Base-by-base conservation (phyloP, 2,113 vertebrate species). In the Vulpes vulpes region DNA sequence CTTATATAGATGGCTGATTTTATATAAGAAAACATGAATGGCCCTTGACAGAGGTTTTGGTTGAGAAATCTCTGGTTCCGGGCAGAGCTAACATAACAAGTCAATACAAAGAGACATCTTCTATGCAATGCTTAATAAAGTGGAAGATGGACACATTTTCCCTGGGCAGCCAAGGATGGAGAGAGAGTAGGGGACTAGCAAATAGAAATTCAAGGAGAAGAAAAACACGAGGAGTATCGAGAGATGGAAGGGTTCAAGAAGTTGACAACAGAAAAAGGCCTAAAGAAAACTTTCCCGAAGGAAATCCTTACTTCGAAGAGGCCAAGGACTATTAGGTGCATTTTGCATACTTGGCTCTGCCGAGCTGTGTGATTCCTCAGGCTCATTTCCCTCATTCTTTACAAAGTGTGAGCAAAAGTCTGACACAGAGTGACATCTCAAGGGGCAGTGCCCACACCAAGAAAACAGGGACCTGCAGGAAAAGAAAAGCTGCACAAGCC, bases 281-380 rank as follows among this genome's bases (percentile, higher is more conserved):
- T 35, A 49, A 65, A 57, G 25, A 32, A 23, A 51, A 5, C 53
- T n/a, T 49, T 53, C 7, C 32, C 20, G 8, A 30, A 60, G 51
- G 11, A 79, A 53, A 30, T 14, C 25, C 3, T 51, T 25, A 9
- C 0, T 8, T 1, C 30, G 7, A 27, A 57, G 86, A 59, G 14
- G 15, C 3, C 5, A 3, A 20, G 2, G 19, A 11, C 22, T 4
- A 1, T 23, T 17, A 19, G 2, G 0, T 19, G 20, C 16, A 5
- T 25, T 96, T 51, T 8, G 12, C 19, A 69, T 0, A 23, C 3
- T 5, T 64, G 7, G 32, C 5, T 60, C 11, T 32, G 2, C 19
- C 32, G 12, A 27, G 16, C 16, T 67, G 5, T 4, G 20, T 25
- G 23, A 8, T 11, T 2, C 22, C 49, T 80, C 38, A 55, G 25